These are phyloP conservation scores for Lophura nycthemera DNA, from an alignment of 2,113 vertebrate genomes.

Conservation along the genomic window DNA sequence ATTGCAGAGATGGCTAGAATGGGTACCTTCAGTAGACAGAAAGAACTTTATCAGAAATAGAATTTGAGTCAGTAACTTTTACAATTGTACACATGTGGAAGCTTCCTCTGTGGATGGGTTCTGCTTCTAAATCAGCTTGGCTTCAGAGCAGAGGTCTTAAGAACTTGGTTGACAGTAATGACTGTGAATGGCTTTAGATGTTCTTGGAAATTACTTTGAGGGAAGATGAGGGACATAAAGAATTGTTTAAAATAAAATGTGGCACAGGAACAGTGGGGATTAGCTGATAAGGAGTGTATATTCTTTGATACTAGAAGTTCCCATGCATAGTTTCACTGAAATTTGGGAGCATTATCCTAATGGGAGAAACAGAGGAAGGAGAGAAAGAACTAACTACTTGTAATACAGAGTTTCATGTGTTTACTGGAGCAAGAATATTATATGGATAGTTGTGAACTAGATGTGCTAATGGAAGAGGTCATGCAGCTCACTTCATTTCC, in stretches of 20 bases:
- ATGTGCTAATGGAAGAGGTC: background rate
- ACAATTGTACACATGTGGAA: background rate
- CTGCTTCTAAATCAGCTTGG: background rate
- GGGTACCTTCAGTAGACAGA: background rate
- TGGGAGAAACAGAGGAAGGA: background rate
- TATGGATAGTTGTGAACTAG: background rate
- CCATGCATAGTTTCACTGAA: background rate
- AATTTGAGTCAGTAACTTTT: background rate
- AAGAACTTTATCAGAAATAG: background rate
- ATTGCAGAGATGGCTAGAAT: background rate
- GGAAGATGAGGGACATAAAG: background rate
- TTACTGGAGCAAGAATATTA: background rate
- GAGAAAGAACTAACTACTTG: background rate
- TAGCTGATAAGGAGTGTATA: background rate
- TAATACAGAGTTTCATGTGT: background rate
- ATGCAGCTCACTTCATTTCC: background rate
- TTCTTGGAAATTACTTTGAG: background rate
- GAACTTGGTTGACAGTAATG: background rate
- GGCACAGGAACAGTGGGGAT: background rate
- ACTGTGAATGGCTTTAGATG: background rate
- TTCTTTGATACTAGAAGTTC: background rate
- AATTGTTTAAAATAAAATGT: background rate
- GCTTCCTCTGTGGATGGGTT: background rate
- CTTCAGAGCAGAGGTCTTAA: background rate
- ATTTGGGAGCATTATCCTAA: background rate